Evolutionary conservation across 2,797 vertebrate species (phyloP).

Genomic region (Coracias cyanogaster): DNA sequence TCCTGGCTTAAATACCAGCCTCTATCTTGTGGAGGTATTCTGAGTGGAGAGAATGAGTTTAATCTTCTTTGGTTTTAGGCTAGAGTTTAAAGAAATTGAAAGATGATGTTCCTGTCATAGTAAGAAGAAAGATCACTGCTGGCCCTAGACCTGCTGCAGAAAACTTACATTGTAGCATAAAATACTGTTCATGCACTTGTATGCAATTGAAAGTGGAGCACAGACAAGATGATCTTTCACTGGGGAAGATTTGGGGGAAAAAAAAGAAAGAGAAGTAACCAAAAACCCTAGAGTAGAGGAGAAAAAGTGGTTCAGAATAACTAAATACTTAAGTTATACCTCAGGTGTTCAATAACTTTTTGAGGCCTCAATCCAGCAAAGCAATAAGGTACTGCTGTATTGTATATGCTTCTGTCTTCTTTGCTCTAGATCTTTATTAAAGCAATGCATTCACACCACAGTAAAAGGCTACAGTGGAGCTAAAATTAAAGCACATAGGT

Average conservation of each 20-base stretch:
- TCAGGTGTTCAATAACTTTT: constrained; percentile 52
- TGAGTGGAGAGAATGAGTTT: constrained; percentile 44
- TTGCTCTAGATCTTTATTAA: constrained; percentile 21
- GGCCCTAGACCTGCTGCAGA: background rate
- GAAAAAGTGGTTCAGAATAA: constrained; percentile 13
- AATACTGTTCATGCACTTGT: background rate
- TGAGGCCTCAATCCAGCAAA: constrained; percentile 13
- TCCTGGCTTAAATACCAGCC: constrained; percentile 39
- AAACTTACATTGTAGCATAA: background rate
- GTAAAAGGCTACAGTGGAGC: background rate
- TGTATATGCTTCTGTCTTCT: background rate
- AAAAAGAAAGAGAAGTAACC: background rate
- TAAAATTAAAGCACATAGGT: background rate
- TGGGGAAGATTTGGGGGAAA: background rate
- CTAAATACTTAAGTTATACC: constrained; percentile 38
- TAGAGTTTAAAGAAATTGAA: constrained; percentile 47
- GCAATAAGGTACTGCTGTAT: background rate
- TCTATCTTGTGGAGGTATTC: constrained; percentile 51
- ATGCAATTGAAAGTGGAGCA: constrained; percentile 17
- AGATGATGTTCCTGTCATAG: constrained; percentile 12
- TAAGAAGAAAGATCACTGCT: background rate
- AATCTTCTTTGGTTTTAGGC: constrained; percentile 64
- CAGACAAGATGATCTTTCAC: constrained; percentile 45
- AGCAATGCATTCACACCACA: background rate
- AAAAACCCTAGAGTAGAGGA: background rate